Base-by-base conservation (phyloP, 2,797 vertebrate species). In the Helicolenus hilgendorfi region DNA sequence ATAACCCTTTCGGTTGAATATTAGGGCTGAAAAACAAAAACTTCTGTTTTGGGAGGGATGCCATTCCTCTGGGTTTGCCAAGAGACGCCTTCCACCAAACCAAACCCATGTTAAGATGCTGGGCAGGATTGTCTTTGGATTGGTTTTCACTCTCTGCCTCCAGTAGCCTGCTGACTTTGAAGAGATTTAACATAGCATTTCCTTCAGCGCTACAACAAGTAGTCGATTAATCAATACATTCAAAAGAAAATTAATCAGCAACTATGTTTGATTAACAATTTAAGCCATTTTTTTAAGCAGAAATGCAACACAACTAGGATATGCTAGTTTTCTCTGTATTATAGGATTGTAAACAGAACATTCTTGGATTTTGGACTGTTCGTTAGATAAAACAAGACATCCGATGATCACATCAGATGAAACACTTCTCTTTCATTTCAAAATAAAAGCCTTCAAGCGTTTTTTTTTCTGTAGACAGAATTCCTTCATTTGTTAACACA, bases 1-100 rank as follows among this genome's bases (percentile, higher is more conserved):
- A 18, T 36, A 81, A 82, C 26, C 4, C 6, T 76, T 77, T 27
- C 36, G 89, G 70, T 41, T 53, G 6, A 65, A 72, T 27, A 26
- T 77, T 70, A 77, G 33, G 36, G 13, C 82, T 60, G 11, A 64
- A 31, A 8, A 29, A 64, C 29, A 1, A 56, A 72, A 72, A 72
- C 53, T 22, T 15, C 8, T 53, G 49, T 72, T 74, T 63, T 68
- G 27, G 49, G 35, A 27, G 15, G 22, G 15, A 2, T 10, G 26
- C 11, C 26, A 62, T n/a, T 71, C 29, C 18, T 60, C 10, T 53
- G 24, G 18, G 29, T 49, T 82, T 62, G 15, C 15, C 45, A 36
- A 15, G 7, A 20, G n/a, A 69, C 14, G n/a, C 33, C 7, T 60
- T 68, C 14, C 49, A 72, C 27, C 70, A 79, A 85, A 75, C 26